Percentiles rank a stretch among this genome's conserved stretches.
Evolutionary conservation across 2,888 invertebrate genomes (phyloP).

Genomic region (Drosophila antonietae): DNA sequence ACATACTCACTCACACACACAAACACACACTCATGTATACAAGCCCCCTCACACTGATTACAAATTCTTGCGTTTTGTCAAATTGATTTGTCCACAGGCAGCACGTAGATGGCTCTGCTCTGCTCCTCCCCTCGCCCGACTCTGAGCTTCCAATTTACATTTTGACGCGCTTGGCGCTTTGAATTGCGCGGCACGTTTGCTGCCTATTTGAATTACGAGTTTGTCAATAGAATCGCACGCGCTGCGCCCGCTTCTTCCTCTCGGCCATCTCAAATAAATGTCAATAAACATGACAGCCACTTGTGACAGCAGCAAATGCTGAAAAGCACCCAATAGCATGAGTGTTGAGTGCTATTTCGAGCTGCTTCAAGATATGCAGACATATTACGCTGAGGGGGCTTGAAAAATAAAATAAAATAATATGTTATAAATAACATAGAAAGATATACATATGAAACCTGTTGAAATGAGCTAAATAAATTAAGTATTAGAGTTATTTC

Average conservation of each 20-base stretch:
- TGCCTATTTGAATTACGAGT: slow-evolving; percentile 72
- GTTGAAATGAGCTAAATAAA: no score
- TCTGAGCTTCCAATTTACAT: slow-evolving; percentile 63
- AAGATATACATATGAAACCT: neutral
- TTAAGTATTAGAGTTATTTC: no score
- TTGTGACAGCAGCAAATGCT: slow-evolving; percentile 42
- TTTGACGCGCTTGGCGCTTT: slow-evolving; percentile 64
- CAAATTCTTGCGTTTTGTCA: slow-evolving; percentile 60
- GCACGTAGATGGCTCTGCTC: slow-evolving; percentile 46
- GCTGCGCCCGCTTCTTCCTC: slow-evolving; percentile 4
- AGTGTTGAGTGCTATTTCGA: slow-evolving; percentile 9
- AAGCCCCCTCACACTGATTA: slow-evolving; percentile 41
- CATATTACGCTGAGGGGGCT: slow-evolving; percentile 4
- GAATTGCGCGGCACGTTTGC: slow-evolving; percentile 71
- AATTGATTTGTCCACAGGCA: slow-evolving; percentile 67
- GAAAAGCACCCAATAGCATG: slow-evolving; percentile 20
- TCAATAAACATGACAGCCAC: slow-evolving; percentile 60
- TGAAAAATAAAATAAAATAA: neutral
- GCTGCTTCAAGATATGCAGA: slow-evolving; percentile 9
- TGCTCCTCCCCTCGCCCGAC: neutral
- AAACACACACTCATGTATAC: neutral
- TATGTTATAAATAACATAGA: neutral
- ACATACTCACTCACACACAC: slow-evolving; percentile 1
- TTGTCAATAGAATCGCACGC: slow-evolving; percentile 68
- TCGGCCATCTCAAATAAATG: slow-evolving; percentile 67